Evolutionary conservation across 2,113 vertebrate genomes (phyloP), one percentile per base, ranked within the genome.

Genomic region (Forbesichthys agassizii): DNA sequence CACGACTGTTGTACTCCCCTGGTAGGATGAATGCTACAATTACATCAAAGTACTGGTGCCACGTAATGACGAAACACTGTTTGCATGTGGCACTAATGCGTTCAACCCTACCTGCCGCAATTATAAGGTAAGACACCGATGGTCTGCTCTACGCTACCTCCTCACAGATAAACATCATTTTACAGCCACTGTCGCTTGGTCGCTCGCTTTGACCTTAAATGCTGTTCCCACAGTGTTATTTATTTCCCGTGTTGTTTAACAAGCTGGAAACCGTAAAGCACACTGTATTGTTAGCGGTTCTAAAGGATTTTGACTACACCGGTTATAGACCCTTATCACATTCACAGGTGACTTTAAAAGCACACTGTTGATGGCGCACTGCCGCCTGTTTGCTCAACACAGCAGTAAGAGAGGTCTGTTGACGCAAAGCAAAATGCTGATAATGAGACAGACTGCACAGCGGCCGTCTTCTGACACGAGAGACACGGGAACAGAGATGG

Each of bases 31-130:
- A 84, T 96, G 96, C 79, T 95, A 97, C 93, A 98, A 98, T 88
- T 97, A 97, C 79, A 96, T 98, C 77, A 95, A 95, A 58, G 96
- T 98, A n/a, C 92, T 98, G 59, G 94, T 96, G 47, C 94, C 93
- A 0, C 94, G 93, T 20, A 94, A 96, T 8, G 91, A 95, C 46
- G 92, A 92, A 82, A 96, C 90, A 0, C 93, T 98, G 14, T 93
- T 98, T 12, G 96, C 94, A 52, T 97, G 96, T 3, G 96, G 96
- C 55, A 98, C 96, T 11, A 98, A 98, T 18, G 95, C 94, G 51
- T 97, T 97, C 91, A 97, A 95, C 88, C 96, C 96, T 0, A 89
- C 94, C 88, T 98, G 95, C 89, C 93, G 96, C n/a, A 96, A 89
- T 83, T 97, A 97, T 71, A 94, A 94, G 95, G 96, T 97, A 84